phyloP scores from a whole-genome alignment of 2,888 invertebrate species.

The Ceraclea dissimilis region DNA sequence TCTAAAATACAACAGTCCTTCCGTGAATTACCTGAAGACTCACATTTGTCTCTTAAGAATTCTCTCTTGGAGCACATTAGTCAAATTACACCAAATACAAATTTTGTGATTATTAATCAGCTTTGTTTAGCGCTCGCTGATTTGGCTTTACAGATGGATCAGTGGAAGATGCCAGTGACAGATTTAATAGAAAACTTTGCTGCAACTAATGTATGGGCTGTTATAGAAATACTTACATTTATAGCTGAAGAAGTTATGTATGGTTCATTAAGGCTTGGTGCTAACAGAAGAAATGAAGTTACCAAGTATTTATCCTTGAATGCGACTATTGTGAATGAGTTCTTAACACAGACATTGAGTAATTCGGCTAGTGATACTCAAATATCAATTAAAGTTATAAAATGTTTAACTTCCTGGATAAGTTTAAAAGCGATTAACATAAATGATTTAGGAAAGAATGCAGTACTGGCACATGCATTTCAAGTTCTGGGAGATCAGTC shows the following conservation, averaged over 20 bases:
- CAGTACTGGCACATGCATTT: slow-evolving; percentile 66
- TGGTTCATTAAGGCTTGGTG: slow-evolving; percentile 72
- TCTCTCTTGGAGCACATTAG: slow-evolving; percentile 84
- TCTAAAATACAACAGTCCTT: slow-evolving; percentile 89
- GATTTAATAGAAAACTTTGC: slow-evolving; percentile 78
- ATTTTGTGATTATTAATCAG: slow-evolving; percentile 81
- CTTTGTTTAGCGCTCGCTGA: slow-evolving; percentile 90
- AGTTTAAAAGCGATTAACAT: slow-evolving; percentile 74
- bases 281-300: slow-evolving; percentile 82
- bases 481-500: slow-evolving; percentile 57
- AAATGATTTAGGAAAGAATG: slow-evolving; percentile 63
- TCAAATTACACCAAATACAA: slow-evolving; percentile 70
- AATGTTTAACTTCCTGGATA: slow-evolving; percentile 90
- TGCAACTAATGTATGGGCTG: slow-evolving; percentile 64
- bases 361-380: slow-evolving; percentile 57
- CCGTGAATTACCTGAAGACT: slow-evolving; percentile 80
- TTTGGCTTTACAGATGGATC: slow-evolving; percentile 85
- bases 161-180: slow-evolving; percentile 83
- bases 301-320: slow-evolving; percentile 69
- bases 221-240: slow-evolving; percentile 87
- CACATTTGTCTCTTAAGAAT: slow-evolving; percentile 79
- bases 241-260: slow-evolving; percentile 94
- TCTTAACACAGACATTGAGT: slow-evolving; percentile 69
- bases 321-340: slow-evolving; percentile 69
- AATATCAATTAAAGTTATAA: slow-evolving; percentile 65